Conservation (phyloP, 2,113 vertebrate species). For the Ceratotherium simum region DNA sequence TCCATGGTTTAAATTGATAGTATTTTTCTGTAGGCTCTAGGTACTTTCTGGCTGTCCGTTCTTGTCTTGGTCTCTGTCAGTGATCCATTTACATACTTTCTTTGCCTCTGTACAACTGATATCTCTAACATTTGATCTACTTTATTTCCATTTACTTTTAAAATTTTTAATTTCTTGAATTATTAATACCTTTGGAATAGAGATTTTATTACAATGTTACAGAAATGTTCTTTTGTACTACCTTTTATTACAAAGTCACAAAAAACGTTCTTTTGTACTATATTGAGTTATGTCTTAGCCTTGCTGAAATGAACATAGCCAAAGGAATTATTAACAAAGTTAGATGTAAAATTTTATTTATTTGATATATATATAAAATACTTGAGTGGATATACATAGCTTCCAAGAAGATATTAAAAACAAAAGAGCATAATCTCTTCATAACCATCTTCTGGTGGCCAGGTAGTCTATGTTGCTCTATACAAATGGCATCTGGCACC, state of each 20-base stretch:
- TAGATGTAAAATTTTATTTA: not conserved
- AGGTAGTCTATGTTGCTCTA: not conserved
- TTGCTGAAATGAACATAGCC: not conserved
- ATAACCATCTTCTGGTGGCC: not conserved
- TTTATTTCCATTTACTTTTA: conserved; percentile 12
- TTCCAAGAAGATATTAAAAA: not conserved
- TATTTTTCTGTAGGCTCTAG: not conserved
- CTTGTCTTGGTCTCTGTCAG: not conserved
- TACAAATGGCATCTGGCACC: not conserved
- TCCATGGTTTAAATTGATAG: not conserved
- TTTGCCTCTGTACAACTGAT: not conserved
- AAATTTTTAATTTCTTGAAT: not conserved
- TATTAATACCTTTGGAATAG: not conserved
- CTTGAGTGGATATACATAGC: not conserved
- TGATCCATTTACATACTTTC: not conserved
- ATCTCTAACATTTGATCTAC: not conserved
- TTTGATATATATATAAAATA: not conserved
- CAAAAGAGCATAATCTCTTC: not conserved
- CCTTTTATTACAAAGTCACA: not conserved
- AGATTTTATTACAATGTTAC: conserved; percentile 4
- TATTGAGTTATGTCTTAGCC: not conserved
- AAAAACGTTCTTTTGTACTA: not conserved
- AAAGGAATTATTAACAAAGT: conserved; percentile 43
- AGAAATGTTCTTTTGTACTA: not conserved
- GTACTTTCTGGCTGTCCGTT: not conserved